Base-by-base conservation (phyloP, 2,113 vertebrate species). In the Protobothrops flavoviridis region DNA sequence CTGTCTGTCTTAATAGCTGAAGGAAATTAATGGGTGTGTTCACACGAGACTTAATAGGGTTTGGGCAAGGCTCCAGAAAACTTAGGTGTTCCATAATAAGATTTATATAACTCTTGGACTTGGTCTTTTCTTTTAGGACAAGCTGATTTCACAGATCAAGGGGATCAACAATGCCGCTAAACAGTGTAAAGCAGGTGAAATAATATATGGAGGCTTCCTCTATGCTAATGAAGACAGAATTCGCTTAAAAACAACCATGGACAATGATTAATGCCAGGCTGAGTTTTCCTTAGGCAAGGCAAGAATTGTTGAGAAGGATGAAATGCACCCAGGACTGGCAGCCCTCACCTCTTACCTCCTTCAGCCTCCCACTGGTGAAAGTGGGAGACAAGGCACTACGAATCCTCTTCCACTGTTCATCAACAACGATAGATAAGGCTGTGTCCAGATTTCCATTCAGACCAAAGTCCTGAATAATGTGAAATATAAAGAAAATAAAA, bases 361-460 rank as follows among this genome's bases (percentile, higher is more conserved):
- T 98, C 45, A 98, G 97, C 93, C 96, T 97, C 59, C 98, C 96
- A 0, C 96, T 98, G 95, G 98, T 98, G 95, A 98, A 98, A 2
- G 97, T 87, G 2, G 97, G 97, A 21, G 97, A 98, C 5, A 98
- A 95, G 0, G 97, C 89, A 0, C 94, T 93, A 50, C 96, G 96
- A 90, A 98, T 98, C 64, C 96, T 96, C 87, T 91, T 98, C 98
- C 98, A 98, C 33, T 97, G 61, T 12, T 98, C 98, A 90, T 98
- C 97, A 15, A 94, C 64, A 5, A 95, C 94, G 0, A 96, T 0
- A 0, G 11, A 87, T 12, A 98, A 1, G 7, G 97, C 94, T 0
- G 96, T 96, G 0, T 89, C 21, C 89, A 98, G 61, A 0, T 94
- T 90, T 52, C 98, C 98, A 0, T 95, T 98, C 57, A 98, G 94